Base-by-base conservation (phyloP, 2,113 vertebrate species). In the Leptodactylus fuscus region DNA sequence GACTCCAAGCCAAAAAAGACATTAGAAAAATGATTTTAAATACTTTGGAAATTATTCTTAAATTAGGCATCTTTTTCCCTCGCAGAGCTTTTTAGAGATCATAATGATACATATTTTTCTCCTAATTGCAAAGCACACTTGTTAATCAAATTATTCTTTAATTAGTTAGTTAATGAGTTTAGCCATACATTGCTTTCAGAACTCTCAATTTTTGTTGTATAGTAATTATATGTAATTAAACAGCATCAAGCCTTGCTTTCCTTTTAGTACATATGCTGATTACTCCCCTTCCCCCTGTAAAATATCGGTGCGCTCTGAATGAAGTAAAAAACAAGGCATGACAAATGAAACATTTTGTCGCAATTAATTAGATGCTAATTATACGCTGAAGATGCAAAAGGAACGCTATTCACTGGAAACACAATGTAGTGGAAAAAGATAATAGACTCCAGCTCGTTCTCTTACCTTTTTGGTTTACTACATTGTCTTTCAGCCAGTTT, bases 61-160 rank as follows among this genome's bases (percentile, higher is more conserved):
- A 85, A 12, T 67, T 75, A 87, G 65, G 85, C 53, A 79, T 85
- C 18, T 81, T 87, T 48, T 87, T 90, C 88, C 88, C 89, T 88
- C 48, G n/a, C 79, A 49, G 44, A 74, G 88, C 20, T 55, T 91
- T 88, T 90, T 73, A 91, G 80, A 87, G 88, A 73, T 90, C 86
- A 86, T 88, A 87, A 90, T 89, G 87, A 91, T 87, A 88, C 90
- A 90, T 90, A 90, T 90, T 88, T 92, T 89, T 89, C 82, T 90
- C 88, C 89, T 85, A 91, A 89, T 84, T 93, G 83, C 89, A 92
- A 91, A 94, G 80, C 81, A 91, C 95, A 94, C 94, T 94, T 95
- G 95, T 93, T 96, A 97, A 96, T 96, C 95, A 96, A 97, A 98
- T 96, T 95, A 97, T 96, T 95, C 93, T 95, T 96, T 96, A 96